Evolutionary conservation across 2,797 vertebrate genomes (phyloP).

Genomic region (Chanos chanos): DNA sequence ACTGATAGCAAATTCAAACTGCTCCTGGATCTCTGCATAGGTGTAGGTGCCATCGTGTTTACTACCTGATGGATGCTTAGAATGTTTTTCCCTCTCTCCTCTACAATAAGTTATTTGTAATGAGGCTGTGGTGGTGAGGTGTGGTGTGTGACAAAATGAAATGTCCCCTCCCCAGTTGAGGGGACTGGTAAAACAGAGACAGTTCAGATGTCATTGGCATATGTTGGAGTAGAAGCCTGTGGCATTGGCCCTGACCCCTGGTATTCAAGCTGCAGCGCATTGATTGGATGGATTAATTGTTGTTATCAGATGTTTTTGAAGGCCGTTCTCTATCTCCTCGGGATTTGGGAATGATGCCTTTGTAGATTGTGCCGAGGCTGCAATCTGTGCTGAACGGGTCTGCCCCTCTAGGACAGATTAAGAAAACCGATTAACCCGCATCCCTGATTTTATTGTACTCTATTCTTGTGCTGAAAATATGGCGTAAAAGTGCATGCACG

Average conservation of each 20-base stretch:
- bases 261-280: constrained; percentile 43
- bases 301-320: constrained; percentile 66
- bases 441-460: constrained; percentile 31
- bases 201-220: constrained; percentile 46
- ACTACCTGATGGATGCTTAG: no score
- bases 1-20: no score
- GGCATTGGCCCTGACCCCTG: constrained; percentile 27
- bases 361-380: constrained; percentile 63
- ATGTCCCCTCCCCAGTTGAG: constrained; percentile 11
- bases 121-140: no score
- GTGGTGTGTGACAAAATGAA: no score
- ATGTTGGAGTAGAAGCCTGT: constrained; percentile 42
- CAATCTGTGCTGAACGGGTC: constrained; percentile 68
- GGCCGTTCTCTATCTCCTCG: constrained; percentile 46
- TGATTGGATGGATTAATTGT: constrained; percentile 65
- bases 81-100: no score
- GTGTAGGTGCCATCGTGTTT: no score
- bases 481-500: no score
- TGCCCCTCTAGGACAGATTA: constrained; percentile 67
- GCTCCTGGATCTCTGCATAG: no score
- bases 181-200: background rate
- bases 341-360: constrained; percentile 60
- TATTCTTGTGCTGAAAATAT: background rate
- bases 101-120: no score
- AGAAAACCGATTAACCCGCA: constrained; percentile 56